Evolutionary conservation across 2,113 vertebrate species (phyloP).

Genomic region (Eulemur rufifrons): DNA sequence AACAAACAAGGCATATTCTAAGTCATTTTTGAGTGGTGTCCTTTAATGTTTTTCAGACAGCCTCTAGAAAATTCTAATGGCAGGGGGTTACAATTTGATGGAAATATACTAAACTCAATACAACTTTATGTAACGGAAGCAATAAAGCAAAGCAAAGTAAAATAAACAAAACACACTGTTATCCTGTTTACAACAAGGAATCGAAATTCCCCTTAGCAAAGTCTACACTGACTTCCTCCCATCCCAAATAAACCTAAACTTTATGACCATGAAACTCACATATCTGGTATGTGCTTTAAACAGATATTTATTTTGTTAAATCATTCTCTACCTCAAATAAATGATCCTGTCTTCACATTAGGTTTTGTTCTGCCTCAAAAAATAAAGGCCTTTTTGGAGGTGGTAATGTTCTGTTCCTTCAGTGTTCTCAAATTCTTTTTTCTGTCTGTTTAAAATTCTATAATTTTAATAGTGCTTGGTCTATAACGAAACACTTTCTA

Average conservation of each 20-base stretch:
- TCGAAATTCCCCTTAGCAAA: neutral
- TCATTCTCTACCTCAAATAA: neutral
- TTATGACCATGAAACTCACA: neutral
- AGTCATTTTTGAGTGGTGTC: neutral
- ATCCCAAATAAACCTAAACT: neutral
- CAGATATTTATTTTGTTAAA: neutral
- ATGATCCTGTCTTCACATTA: neutral
- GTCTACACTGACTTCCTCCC: neutral
- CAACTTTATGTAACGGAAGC: neutral
- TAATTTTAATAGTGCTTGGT: neutral
- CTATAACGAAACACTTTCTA: neutral
- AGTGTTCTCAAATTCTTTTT: neutral
- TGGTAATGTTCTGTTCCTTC: neutral
- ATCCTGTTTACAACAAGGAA: neutral
- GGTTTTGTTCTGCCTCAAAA: neutral
- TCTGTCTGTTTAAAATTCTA: neutral
- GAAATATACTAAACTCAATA: neutral
- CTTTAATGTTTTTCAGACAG: neutral
- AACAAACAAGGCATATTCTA: neutral
- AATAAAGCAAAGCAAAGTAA: neutral
- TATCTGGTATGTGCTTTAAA: neutral
- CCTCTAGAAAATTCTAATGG: slow-evolving; percentile 1
- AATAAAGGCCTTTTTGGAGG: neutral
- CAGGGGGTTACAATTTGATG: neutral
- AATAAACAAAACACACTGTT: neutral